Evolutionary conservation across 2,113 vertebrate species (phyloP).

Genomic region (Oncorhynchus clarkii): DNA sequence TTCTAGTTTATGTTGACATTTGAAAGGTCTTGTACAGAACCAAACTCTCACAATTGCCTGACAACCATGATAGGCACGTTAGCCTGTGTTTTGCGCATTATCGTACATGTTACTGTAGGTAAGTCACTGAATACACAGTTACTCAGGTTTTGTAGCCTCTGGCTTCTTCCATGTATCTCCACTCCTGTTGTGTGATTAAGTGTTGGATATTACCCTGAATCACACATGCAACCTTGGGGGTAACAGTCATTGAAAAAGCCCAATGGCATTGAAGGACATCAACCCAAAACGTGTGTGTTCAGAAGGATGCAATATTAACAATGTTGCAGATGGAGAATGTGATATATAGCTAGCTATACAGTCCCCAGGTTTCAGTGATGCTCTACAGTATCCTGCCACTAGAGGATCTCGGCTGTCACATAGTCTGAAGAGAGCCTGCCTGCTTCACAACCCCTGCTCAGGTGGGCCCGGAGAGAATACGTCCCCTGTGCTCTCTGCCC

Average conservation of each 20-base stretch:
- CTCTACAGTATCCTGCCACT: neutral
- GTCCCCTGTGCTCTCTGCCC: neutral
- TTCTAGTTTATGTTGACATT: neutral
- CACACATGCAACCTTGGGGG: neutral
- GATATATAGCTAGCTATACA: neutral
- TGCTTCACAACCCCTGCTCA: neutral
- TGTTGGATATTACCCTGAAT: neutral
- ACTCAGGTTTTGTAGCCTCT: conserved; percentile 31
- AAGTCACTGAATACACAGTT: conserved; percentile 29
- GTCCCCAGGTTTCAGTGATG: neutral
- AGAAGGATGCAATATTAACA: too few relatives aligned
- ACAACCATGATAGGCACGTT: conserved; percentile 3
- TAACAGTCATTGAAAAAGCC: neutral
- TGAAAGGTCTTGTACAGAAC: conserved; percentile 6
- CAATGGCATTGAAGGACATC: neutral
- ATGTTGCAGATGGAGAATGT: too few relatives aligned
- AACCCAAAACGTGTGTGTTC: neutral
- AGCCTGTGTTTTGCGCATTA: neutral
- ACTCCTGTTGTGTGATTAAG: neutral
- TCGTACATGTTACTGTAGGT: conserved; percentile 12
- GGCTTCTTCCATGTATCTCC: neutral
- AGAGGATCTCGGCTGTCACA: neutral
- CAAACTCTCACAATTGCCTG: neutral
- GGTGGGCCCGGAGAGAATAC: neutral
- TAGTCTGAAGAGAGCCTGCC: too few relatives aligned